Conservation (phyloP, 2,888 invertebrate genomes). For the Antheraea assamensis region DNA sequence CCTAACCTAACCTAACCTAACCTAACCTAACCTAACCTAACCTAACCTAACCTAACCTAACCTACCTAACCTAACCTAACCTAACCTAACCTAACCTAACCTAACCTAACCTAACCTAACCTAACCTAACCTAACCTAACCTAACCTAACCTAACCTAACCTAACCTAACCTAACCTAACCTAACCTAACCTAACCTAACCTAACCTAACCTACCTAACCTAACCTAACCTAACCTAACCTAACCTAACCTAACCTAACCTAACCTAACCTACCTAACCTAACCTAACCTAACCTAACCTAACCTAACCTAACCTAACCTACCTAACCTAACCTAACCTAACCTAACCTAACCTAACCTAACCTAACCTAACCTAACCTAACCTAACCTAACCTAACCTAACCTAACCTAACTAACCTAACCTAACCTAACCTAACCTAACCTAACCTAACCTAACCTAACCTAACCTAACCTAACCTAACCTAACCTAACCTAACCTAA, state of each 20-base stretch:
- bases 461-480: constrained; percentile 35
- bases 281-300: too few species aligned
- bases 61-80: too few species aligned
- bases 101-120: constrained; percentile 21
- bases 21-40: constrained; percentile 23
- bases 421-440: constrained; percentile 27
- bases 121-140: constrained; percentile 23
- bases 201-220: too few species aligned
- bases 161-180: not conserved
- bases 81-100: constrained; percentile 23
- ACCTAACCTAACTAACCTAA: constrained; percentile 31
- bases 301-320: too few species aligned
- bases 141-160: constrained; percentile 18
- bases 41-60: constrained; percentile 26
- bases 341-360: constrained; percentile 32
- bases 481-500: constrained; percentile 37
- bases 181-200: constrained; percentile 25
- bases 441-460: constrained; percentile 24
- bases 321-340: constrained; percentile 31
- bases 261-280: too few species aligned
- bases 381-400: constrained; percentile 31
- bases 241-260: too few species aligned
- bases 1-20: constrained; percentile 25
- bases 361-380: constrained; percentile 31
- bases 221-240: too few species aligned